phyloP scores from a whole-genome alignment of 1,140 invertebrate species.

The Adoxophyes honmai region DNA sequence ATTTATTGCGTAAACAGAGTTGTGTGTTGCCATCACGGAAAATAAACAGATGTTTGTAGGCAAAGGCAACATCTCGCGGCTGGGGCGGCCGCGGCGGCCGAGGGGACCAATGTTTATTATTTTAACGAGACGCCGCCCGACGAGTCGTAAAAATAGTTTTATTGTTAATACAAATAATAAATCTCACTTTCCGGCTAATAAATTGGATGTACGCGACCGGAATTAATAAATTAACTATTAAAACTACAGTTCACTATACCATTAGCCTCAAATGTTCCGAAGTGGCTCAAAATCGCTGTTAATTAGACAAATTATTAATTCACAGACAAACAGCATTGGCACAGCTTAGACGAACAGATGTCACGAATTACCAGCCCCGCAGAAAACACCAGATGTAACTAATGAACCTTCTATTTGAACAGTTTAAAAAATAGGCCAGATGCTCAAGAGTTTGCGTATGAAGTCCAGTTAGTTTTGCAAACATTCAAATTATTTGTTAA shows the following conservation, averaged over 20 bases:
- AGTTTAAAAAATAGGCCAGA: too few relatives aligned
- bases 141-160: conserved; percentile 26
- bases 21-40: conserved; percentile 16
- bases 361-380: neutral
- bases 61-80: conserved; percentile 16
- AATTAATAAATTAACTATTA: conserved; percentile 22
- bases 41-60: conserved; percentile 22
- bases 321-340: neutral
- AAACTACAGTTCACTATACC: neutral
- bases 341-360: neutral
- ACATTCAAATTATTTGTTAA: too few relatives aligned
- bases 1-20: conserved; percentile 26
- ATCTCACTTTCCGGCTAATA: conserved; percentile 25
- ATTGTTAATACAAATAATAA: conserved; percentile 28
- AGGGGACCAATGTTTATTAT: conserved; percentile 18
- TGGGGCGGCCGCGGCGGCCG: neutral
- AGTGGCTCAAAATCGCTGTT: neutral
- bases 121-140: conserved; percentile 20
- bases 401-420: too few relatives aligned
- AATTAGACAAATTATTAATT: neutral
- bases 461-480: too few relatives aligned
- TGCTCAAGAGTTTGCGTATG: too few relatives aligned
- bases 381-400: neutral
- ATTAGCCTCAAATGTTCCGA: neutral
- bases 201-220: conserved; percentile 20